phyloP scores from a whole-genome alignment of 1,140 invertebrate genomes.

The Drosophila navojoa region DNA sequence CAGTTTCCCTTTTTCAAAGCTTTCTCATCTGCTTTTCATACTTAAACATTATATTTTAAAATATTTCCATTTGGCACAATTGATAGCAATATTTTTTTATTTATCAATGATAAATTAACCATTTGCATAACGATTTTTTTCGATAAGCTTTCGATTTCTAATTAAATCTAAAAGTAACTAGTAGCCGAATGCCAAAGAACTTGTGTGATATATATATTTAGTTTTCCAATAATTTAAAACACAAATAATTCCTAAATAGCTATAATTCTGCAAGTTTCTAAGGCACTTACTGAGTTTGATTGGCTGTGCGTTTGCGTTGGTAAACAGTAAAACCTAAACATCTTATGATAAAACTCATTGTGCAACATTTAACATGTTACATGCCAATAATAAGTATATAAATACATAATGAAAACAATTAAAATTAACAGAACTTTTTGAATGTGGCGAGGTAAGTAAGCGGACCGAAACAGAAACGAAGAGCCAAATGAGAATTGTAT shows the following conservation, averaged over 20 bases:
- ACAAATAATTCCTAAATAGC: conserved; percentile 24
- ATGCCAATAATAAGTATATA: conserved; percentile 19
- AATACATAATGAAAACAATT: conserved; percentile 21
- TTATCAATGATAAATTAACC: conserved; percentile 38
- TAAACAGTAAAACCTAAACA: conserved; percentile 56
- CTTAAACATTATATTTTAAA: background rate
- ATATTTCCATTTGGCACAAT: conserved; percentile 9
- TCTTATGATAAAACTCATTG: conserved; percentile 17
- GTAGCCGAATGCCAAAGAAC: conserved; percentile 51
- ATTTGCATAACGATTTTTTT: conserved; percentile 65
- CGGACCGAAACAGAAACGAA: conserved; percentile 51
- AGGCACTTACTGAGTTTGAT: conserved; percentile 49
- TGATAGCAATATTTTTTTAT: conserved; percentile 33
- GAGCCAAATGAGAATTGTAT: conserved; percentile 55
- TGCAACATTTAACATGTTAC: conserved; percentile 17
- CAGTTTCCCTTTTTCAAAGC: conserved; percentile 33
- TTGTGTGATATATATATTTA: conserved; percentile 25
- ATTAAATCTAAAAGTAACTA: conserved; percentile 61
- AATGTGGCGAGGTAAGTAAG: conserved; percentile 76
- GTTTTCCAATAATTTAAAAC: conserved; percentile 25
- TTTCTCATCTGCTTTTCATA: conserved; percentile 34
- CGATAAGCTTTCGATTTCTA: conserved; percentile 60
- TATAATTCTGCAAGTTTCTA: conserved; percentile 42
- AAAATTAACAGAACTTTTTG: conserved; percentile 46
- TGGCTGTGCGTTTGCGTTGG: conserved; percentile 55